Conservation (phyloP, 2,113 vertebrate species). For the Argyrosomus japonicus region DNA sequence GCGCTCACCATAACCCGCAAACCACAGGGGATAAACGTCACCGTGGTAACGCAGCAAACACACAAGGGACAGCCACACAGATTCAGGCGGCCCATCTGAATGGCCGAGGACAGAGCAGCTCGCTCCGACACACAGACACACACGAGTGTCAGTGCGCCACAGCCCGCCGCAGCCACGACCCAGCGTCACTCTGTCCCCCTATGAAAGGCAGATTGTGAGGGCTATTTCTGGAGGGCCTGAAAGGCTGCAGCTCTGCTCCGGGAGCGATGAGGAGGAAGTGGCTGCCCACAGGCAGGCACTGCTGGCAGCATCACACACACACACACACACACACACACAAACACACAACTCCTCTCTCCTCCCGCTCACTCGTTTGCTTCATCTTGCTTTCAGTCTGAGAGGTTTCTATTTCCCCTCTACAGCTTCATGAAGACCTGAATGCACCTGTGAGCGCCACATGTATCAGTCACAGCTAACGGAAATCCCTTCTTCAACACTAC, state of each 20-base stretch:
- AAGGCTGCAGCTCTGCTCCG: slow-evolving; percentile 58
- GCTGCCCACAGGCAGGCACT: slow-evolving; percentile 74
- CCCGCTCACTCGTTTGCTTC: slow-evolving; percentile 18
- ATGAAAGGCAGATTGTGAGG: slow-evolving; percentile 78
- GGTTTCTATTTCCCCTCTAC: slow-evolving; percentile 17
- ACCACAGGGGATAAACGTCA: slow-evolving; percentile 24
- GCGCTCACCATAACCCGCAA: slow-evolving; percentile 24
- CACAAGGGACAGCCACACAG: slow-evolving; percentile 48
- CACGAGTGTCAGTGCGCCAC: slow-evolving; percentile 36
- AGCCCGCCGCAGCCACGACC: slow-evolving; percentile 34
- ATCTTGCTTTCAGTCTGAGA: slow-evolving; percentile 24
- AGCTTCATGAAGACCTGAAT: background rate
- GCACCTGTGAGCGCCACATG: background rate
- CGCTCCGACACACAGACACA: slow-evolving; percentile 13
- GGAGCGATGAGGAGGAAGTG: slow-evolving; percentile 69
- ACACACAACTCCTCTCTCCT: slow-evolving; percentile 7
- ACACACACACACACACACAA: no score
- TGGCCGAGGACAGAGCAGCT: slow-evolving; percentile 16
- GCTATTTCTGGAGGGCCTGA: slow-evolving; percentile 78
- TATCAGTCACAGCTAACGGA: background rate
- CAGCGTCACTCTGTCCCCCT: slow-evolving; percentile 55
- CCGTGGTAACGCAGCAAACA: slow-evolving; percentile 57
- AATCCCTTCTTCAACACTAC: background rate
- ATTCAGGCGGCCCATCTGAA: slow-evolving; percentile 54
- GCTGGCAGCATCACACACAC: slow-evolving; percentile 69